Conservation (phyloP, 2,888 invertebrate species). For the Oscheius onirici region DNA sequence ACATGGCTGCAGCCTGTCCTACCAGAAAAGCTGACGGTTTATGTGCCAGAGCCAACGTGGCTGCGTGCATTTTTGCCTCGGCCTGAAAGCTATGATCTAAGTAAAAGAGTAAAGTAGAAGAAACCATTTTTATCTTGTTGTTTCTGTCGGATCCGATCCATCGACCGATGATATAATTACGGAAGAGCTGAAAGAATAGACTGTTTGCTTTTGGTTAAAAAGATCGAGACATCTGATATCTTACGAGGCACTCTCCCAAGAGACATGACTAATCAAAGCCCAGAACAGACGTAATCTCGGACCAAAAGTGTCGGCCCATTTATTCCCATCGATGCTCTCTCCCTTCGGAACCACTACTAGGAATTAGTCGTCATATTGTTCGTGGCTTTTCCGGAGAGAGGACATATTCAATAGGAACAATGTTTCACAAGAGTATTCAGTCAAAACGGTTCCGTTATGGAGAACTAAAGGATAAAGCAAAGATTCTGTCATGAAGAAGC, state of each 20-base stretch:
- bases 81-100: constrained; percentile 15
- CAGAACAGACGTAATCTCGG: constrained; percentile 8
- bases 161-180: constrained; percentile 49
- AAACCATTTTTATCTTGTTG: constrained; percentile 33
- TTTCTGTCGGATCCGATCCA: constrained; percentile 27
- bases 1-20: constrained; percentile 48
- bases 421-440: no score
- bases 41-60: constrained; percentile 48
- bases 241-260: not conserved
- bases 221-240: constrained; percentile 1
- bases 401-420: no score
- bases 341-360: constrained; percentile 9
- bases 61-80: constrained; percentile 50
- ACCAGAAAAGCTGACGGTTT: constrained; percentile 50
- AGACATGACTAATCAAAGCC: not conserved
- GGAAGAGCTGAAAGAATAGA: constrained; percentile 46
- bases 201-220: constrained; percentile 19
- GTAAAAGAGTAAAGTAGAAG: not conserved
- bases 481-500: no score
- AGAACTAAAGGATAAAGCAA: no score
- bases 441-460: no score
- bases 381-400: not conserved
- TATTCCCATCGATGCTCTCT: constrained; percentile 21
- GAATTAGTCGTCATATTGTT: not conserved
- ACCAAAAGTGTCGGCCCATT: constrained; percentile 7